Evolutionary conservation across 2,888 invertebrate species (phyloP).

Genomic region (Reticulitermes lucifugus): DNA sequence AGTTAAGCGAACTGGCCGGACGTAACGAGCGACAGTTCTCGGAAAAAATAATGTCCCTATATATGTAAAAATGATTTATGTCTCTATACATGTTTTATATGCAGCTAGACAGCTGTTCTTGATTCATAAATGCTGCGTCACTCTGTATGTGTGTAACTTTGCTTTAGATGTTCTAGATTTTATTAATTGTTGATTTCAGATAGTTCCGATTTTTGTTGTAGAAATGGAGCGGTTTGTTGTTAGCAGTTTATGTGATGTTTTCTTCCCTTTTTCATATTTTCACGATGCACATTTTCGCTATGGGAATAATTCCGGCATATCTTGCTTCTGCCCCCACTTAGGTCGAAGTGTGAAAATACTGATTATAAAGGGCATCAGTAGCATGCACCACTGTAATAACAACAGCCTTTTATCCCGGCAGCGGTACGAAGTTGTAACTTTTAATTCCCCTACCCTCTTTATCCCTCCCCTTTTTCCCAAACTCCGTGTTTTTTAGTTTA

Average conservation of each 20-base stretch:
- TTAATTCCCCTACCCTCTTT: slow-evolving; percentile 48
- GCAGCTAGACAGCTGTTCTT: not conserved
- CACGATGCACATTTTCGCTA: slow-evolving; percentile 32
- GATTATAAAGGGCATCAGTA: slow-evolving; percentile 28
- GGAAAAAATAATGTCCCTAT: too few species aligned
- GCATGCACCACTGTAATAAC: slow-evolving; percentile 15
- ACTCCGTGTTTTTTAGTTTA: slow-evolving; percentile 40
- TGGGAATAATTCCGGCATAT: slow-evolving; percentile 34
- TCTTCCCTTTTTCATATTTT: slow-evolving; percentile 27
- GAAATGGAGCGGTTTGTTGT: not conserved
- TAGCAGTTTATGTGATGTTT: slow-evolving; percentile 24
- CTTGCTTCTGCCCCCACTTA: slow-evolving; percentile 29
- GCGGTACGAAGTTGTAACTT: slow-evolving; percentile 50
- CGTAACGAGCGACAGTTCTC: too few species aligned
- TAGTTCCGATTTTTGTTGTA: not conserved
- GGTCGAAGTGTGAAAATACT: slow-evolving; percentile 35
- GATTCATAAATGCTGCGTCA: not conserved
- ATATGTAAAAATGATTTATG: too few species aligned
- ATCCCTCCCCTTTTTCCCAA: slow-evolving; percentile 20
- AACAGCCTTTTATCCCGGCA: slow-evolving; percentile 27
- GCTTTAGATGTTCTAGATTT: not conserved
- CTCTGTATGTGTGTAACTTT: not conserved
- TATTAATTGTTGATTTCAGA: slow-evolving; percentile 18
- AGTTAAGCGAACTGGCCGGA: too few species aligned
- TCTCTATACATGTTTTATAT: not conserved